Evolutionary conservation across 2,888 invertebrate genomes (phyloP).

Genomic region (Zygogramma bicolorata): DNA sequence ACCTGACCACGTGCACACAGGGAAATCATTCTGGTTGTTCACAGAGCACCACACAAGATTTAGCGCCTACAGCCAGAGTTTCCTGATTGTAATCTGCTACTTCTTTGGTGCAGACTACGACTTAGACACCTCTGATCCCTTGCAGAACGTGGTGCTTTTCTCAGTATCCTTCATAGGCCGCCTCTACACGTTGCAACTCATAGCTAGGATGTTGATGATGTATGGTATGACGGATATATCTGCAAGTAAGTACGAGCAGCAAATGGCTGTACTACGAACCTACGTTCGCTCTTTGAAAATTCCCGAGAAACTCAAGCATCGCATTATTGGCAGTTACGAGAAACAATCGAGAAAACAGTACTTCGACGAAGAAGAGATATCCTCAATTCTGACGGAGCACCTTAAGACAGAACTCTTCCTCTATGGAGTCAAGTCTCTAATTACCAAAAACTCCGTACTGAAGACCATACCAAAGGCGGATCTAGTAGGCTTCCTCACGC

Average conservation of each 20-base stretch:
- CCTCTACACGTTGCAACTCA: slow-evolving; percentile 52
- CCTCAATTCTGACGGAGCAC: slow-evolving; percentile 57
- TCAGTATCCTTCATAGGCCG: slow-evolving; percentile 50
- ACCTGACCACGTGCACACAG: background rate
- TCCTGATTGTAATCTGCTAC: slow-evolving; percentile 16
- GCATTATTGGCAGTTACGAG: slow-evolving; percentile 68
- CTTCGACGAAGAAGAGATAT: slow-evolving; percentile 67
- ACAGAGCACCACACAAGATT: background rate
- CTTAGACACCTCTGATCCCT: background rate
- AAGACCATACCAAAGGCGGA: slow-evolving; percentile 63
- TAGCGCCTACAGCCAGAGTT: background rate
- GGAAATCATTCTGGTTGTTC: background rate
- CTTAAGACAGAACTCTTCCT: slow-evolving; percentile 66
- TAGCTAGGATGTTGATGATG: slow-evolving; percentile 52
- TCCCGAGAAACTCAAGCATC: slow-evolving; percentile 65
- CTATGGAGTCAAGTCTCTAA: slow-evolving; percentile 66
- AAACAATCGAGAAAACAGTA: slow-evolving; percentile 69
- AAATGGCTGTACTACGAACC: slow-evolving; percentile 68
- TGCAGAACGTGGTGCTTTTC: slow-evolving; percentile 43
- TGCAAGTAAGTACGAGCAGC: slow-evolving; percentile 65
- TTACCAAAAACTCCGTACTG: slow-evolving; percentile 67
- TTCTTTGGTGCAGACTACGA: slow-evolving; percentile 20
- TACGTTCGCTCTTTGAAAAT: slow-evolving; percentile 70
- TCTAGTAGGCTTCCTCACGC: slow-evolving; percentile 51
- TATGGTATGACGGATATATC: slow-evolving; percentile 58